Base-by-base conservation (phyloP, 2,888 invertebrate genomes). In the Lasius fuliginosus region DNA sequence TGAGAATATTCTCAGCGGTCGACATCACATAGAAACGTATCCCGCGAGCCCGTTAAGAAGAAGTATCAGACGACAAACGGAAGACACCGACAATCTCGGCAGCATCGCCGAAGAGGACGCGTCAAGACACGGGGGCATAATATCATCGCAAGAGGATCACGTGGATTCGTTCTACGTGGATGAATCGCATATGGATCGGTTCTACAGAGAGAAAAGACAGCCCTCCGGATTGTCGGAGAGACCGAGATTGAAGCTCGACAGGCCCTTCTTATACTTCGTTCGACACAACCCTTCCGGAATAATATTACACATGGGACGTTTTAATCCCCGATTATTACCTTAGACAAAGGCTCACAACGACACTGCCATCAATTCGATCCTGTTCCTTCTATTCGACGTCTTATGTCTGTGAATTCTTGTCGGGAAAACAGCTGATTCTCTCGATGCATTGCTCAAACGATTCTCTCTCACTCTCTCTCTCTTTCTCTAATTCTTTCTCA, bases 241-340 rank as follows among this genome's bases (percentile, higher is more conserved):
- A 77, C 56, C 83, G 5, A 96, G 98, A 93, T 95, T 98, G 93
- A 97, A 97, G 91, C 97, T 98, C 93, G 98, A 98, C 92, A 96
- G 98, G 93, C 98, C 98, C 0, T 98, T 98, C 96, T 95, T 98
- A 40, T 98, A 98, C 95, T 97, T 98, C 91, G 98, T 98, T 18
- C 96, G 98, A 93, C 98, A 98, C 95, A 98, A 98, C 95, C 98
- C 98, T 1, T 97, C 98, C n/a, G 98, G 98, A 85, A 96, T 98
- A 95, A 97, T 98, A 92, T 95, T 98, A 75, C 98, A 98, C 94
- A 98, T 98, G 96, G 98, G 98, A 62, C 96, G 98, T 93, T 98
- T 98, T 95, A 98, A 98, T 95, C 98, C 98, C 62, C 96, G 90
- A 81, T 58, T 89, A 42, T 11, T 90, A 27, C 86, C 85, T 3